A percentile compares a stretch with the other conserved stretches of the same genome.
phyloP scores from a whole-genome alignment of 2,797 vertebrate genomes.

The Todus mexicanus region DNA sequence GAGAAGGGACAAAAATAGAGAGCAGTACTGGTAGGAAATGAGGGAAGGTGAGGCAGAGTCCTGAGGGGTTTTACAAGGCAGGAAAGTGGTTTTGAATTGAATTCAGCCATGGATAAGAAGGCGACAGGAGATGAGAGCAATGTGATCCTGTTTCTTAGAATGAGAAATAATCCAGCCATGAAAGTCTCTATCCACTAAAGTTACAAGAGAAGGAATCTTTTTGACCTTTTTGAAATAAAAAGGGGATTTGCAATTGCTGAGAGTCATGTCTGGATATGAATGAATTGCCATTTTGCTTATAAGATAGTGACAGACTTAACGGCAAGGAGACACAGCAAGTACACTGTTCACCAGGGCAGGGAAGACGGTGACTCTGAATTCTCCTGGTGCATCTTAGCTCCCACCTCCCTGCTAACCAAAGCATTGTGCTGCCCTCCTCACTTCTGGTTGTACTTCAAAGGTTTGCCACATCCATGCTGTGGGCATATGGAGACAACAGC shows the following conservation, averaged over 20 bases:
- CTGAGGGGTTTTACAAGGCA: neutral
- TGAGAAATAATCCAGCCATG: neutral
- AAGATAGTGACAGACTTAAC: neutral
- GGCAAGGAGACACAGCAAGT: neutral
- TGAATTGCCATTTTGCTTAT: neutral
- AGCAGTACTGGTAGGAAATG: neutral
- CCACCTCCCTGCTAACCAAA: neutral
- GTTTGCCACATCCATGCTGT: neutral
- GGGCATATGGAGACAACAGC: neutral
- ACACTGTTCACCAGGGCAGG: neutral
- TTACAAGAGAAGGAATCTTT: neutral
- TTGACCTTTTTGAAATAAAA: neutral
- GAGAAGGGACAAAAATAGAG: neutral
- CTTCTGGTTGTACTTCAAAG: neutral
- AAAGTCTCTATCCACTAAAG: neutral
- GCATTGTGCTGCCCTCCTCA: neutral
- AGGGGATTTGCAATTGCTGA: neutral
- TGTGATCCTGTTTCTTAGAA: neutral
- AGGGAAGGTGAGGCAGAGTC: neutral
- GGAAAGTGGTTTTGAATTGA: neutral
- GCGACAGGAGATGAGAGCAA: neutral
- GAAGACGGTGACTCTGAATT: neutral
- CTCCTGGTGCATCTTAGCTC: neutral
- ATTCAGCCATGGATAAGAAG: neutral
- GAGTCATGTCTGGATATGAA: neutral